A percentile compares a stretch with the other conserved stretches of the same genome.
Conservation (phyloP, 2,888 invertebrate species). For the Amphipoea lucens region DNA sequence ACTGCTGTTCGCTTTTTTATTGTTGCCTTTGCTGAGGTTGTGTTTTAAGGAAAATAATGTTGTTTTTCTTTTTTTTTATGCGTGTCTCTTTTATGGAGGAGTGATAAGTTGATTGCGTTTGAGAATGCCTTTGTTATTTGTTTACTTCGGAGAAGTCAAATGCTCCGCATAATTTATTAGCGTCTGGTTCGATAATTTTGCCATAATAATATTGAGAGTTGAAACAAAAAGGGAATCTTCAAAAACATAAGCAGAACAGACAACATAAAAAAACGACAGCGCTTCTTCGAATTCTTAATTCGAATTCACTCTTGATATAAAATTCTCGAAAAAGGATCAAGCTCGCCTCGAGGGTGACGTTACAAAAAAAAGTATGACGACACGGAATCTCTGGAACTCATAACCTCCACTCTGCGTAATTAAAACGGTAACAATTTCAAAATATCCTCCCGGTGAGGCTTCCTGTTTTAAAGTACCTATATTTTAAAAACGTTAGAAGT, state of each 20-base stretch:
- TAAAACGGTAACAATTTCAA: conserved; percentile 46
- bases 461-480: conserved; percentile 53
- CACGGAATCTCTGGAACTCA: conserved; percentile 45
- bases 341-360: conserved; percentile 31
- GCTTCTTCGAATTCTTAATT: conserved; percentile 43
- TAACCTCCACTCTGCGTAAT: conserved; percentile 46
- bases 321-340: conserved; percentile 49
- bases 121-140: conserved; percentile 43
- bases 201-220: background rate
- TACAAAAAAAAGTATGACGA: conserved; percentile 37
- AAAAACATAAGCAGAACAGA: conserved; percentile 18
- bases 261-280: conserved; percentile 1
- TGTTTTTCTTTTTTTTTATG: conserved; percentile 59
- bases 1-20: conserved; percentile 71
- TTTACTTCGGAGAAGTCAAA: conserved; percentile 39
- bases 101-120: conserved; percentile 57
- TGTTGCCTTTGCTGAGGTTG: conserved; percentile 62
- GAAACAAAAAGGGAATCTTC: conserved; percentile 18
- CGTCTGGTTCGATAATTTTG: conserved; percentile 19
- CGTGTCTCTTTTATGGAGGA: conserved; percentile 46
- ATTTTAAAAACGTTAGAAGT: conserved; percentile 69
- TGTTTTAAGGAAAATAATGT: conserved; percentile 63
- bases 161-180: conserved; percentile 37
- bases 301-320: conserved; percentile 41
- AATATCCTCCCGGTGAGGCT: conserved; percentile 42